These are phyloP conservation scores for Copidosoma floridanum DNA, from an alignment of 1,140 invertebrate genomes.

Conservation along the genomic window DNA sequence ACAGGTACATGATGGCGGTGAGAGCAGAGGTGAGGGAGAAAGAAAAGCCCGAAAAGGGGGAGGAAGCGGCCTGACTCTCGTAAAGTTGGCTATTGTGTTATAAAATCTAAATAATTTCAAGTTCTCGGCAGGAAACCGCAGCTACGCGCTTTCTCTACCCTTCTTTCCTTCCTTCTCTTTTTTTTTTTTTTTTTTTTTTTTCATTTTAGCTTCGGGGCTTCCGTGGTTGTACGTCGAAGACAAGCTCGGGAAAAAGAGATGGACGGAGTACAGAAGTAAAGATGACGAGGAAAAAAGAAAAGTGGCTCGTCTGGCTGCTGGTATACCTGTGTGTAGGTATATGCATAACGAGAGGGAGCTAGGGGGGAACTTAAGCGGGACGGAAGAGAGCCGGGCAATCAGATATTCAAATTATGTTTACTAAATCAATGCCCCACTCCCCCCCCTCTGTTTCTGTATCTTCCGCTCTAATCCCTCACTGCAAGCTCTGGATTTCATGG, in stretches of 20 bases:
- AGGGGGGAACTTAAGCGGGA: slow-evolving; percentile 6
- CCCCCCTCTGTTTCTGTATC: too few species aligned
- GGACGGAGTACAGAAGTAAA: slow-evolving; percentile 24
- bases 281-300: slow-evolving; percentile 21
- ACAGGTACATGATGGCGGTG: too few species aligned
- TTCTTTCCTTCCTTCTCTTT: not conserved
- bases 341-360: too few species aligned
- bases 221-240: too few species aligned
- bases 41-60: slow-evolving; percentile 2
- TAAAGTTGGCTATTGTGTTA: slow-evolving; percentile 56
- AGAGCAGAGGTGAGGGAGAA: not conserved
- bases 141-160: not conserved
- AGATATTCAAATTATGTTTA: slow-evolving; percentile 51
- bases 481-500: too few species aligned
- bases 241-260: too few species aligned
- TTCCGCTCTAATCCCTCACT: too few species aligned
- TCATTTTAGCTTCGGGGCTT: too few species aligned
- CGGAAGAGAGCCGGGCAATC: slow-evolving; percentile 31
- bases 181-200: too few species aligned
- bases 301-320: too few species aligned
- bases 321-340: too few species aligned
- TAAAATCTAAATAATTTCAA: slow-evolving; percentile 57
- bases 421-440: slow-evolving; percentile 34
- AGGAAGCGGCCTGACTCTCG: slow-evolving; percentile 33
- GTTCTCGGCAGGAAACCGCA: slow-evolving; percentile 34